A percentile compares a stretch with the other conserved stretches of the same genome.
Evolutionary conservation across 2,888 invertebrate species (phyloP).

Genomic region (Parnassius mnemosyne): DNA sequence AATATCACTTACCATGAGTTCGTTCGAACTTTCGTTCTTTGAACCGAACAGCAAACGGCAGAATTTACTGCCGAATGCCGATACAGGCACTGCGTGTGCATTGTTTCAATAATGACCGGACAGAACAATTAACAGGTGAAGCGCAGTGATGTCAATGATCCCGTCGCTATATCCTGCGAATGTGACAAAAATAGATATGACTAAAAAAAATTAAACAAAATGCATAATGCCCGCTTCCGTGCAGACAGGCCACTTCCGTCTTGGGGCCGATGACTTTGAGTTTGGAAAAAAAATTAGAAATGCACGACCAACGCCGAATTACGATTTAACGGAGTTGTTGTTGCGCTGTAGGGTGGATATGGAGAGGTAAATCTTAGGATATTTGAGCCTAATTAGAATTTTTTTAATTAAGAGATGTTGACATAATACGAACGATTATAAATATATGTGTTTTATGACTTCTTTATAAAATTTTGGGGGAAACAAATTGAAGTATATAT

Average conservation of each 20-base stretch:
- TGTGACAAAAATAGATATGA: conserved; percentile 61
- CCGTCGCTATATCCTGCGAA: conserved; percentile 65
- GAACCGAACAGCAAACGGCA: too few relatives aligned
- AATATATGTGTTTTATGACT: too few relatives aligned
- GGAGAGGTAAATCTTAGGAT: background rate
- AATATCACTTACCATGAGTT: too few relatives aligned
- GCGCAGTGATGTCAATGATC: conserved; percentile 33
- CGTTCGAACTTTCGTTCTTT: too few relatives aligned
- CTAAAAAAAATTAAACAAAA: conserved; percentile 53
- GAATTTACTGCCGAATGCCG: background rate
- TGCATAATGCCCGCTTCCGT: conserved; percentile 67
- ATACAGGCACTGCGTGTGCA: background rate
- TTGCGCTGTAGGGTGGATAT: conserved; percentile 25
- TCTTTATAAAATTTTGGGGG: too few relatives aligned
- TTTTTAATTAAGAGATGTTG: too few relatives aligned
- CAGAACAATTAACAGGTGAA: background rate
- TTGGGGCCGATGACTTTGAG: conserved; percentile 57
- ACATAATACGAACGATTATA: too few relatives aligned
- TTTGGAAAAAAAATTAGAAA: conserved; percentile 50
- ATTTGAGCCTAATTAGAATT: too few relatives aligned
- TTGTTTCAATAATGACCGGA: background rate
- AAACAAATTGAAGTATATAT: too few relatives aligned
- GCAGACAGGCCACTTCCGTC: conserved; percentile 62
- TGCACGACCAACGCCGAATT: conserved; percentile 59
- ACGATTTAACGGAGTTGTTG: conserved; percentile 53